Evolutionary conservation across 2,888 invertebrate species (phyloP).

Genomic region (Tipula unca): DNA sequence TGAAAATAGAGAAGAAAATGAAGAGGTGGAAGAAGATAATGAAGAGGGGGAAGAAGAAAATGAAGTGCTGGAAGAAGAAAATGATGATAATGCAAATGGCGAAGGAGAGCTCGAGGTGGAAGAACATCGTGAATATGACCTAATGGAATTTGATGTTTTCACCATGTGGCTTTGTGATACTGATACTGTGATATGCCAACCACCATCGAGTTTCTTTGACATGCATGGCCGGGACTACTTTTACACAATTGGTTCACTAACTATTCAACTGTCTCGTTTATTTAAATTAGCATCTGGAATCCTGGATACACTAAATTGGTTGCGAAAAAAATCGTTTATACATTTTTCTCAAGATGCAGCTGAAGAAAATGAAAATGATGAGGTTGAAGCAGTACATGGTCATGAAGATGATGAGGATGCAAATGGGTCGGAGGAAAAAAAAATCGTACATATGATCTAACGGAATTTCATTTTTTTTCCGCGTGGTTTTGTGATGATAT

Average conservation of each 20-base stretch:
- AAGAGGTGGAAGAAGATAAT: too few species aligned
- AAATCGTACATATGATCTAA: neutral
- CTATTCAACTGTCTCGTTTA: too few species aligned
- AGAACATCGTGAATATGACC: neutral
- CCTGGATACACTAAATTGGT: too few species aligned
- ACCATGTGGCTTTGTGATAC: neutral
- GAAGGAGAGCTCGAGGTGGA: neutral
- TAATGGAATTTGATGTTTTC: neutral
- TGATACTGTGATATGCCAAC: neutral
- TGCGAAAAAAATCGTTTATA: too few species aligned
- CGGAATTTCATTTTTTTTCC: neutral
- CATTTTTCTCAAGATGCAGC: too few species aligned
- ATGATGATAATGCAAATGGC: neutral
- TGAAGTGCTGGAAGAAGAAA: neutral
- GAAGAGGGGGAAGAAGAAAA: neutral
- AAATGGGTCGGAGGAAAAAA: too few species aligned
- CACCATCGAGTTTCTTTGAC: neutral
- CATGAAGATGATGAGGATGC: too few species aligned
- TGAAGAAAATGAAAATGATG: neutral
- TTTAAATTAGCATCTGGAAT: too few species aligned
- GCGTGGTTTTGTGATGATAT: neutral
- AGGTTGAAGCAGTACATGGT: too few species aligned
- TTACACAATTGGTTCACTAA: too few species aligned
- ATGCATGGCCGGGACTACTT: too few species aligned
- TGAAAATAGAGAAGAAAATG: too few species aligned